These are phyloP conservation scores for Drosophila multiciliata DNA, from an alignment of 2,888 invertebrate species.

Conservation along the genomic window DNA sequence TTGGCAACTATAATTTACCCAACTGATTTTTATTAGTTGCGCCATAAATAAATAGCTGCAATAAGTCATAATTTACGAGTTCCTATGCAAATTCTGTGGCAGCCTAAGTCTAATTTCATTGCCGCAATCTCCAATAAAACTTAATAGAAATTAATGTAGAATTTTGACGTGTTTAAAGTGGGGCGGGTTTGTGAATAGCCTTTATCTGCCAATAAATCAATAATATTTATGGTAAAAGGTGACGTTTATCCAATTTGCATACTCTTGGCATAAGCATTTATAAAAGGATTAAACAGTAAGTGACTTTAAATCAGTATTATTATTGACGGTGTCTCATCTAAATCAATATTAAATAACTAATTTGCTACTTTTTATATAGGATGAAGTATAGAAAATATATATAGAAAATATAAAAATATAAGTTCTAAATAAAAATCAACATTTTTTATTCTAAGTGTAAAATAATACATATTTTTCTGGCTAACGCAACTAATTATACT, in stretches of 20 bases:
- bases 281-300: neutral
- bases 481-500: too few relatives aligned
- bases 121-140: neutral
- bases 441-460: too few relatives aligned
- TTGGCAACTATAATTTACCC: slow-evolving; percentile 26
- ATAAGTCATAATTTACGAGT: neutral
- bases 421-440: too few relatives aligned
- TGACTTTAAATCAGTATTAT: neutral
- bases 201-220: neutral
- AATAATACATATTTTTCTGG: too few relatives aligned
- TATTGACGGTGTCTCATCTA: neutral
- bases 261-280: neutral
- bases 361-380: neutral
- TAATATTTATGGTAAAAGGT: neutral
- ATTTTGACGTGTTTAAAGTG: neutral
- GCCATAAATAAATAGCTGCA: neutral
- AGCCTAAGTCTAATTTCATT: neutral
- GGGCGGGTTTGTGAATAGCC: neutral
- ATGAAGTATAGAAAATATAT: too few relatives aligned
- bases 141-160: neutral
- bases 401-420: too few relatives aligned
- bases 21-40: slow-evolving; percentile 6
- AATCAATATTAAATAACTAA: neutral
- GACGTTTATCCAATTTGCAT: neutral
- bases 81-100: neutral